Conservation (phyloP, 2,888 invertebrate genomes). For the Cheilosia grossa region DNA sequence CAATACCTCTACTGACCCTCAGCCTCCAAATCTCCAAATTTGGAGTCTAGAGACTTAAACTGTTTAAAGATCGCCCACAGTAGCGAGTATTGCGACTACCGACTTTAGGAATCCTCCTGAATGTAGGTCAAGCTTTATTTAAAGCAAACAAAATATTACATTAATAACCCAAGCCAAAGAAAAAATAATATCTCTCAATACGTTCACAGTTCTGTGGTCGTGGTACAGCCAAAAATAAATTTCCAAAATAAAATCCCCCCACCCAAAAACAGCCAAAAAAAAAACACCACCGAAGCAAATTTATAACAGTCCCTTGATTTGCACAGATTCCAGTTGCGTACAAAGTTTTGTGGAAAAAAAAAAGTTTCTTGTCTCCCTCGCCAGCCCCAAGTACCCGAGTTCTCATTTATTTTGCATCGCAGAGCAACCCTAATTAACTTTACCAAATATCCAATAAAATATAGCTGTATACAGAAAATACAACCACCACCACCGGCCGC, state of each 20-base stretch:
- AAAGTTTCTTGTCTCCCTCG: slow-evolving; percentile 28
- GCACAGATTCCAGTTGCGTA: slow-evolving; percentile 34
- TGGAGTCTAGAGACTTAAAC: too few species aligned
- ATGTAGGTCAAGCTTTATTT: background rate
- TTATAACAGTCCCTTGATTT: slow-evolving; percentile 37
- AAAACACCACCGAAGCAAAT: slow-evolving; percentile 6
- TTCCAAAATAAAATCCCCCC: background rate
- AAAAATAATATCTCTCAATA: background rate
- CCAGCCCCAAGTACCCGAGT: background rate
- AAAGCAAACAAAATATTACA: background rate
- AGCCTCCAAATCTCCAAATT: too few species aligned
- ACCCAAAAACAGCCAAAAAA: background rate
- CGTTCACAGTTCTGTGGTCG: background rate
- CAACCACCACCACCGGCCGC: background rate
- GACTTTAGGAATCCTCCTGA: too few species aligned
- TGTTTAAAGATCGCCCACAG: background rate
- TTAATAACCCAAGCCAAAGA: background rate
- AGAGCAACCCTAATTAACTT: slow-evolving; percentile 56
- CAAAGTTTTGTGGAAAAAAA: slow-evolving; percentile 16
- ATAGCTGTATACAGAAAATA: slow-evolving; percentile 9
- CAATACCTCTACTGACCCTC: too few species aligned
- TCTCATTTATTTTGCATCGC: slow-evolving; percentile 49
- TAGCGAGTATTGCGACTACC: background rate
- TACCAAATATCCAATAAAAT: slow-evolving; percentile 50
- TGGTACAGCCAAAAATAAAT: background rate